These are phyloP conservation scores for Jordanella pulchra DNA, from an alignment of 2,797 vertebrate species.

Conservation along the genomic window DNA sequence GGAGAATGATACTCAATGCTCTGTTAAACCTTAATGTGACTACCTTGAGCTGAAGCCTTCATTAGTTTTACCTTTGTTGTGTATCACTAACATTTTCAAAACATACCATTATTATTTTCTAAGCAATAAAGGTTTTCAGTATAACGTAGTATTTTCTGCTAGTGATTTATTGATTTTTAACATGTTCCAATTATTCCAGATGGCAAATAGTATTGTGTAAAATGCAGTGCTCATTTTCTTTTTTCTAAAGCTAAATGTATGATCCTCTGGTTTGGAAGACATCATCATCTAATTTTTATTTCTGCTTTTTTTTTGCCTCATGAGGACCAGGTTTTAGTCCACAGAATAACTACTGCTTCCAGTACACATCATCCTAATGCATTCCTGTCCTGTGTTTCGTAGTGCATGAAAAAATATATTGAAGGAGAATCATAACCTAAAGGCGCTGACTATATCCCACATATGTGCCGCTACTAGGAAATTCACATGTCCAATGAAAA, in stretches of 20 bases:
- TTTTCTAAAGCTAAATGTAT: neutral
- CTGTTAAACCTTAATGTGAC: neutral
- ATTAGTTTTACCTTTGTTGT: neutral
- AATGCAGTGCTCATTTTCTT: neutral
- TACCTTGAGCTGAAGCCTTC: neutral
- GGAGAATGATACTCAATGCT: neutral
- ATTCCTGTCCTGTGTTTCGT: neutral
- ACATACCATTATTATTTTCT: neutral
- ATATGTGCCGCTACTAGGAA: neutral
- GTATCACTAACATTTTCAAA: neutral
- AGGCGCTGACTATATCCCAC: neutral
- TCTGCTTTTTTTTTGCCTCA: constrained; percentile 1
- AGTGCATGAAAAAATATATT: neutral
- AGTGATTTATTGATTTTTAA: neutral
- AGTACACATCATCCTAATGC: neutral
- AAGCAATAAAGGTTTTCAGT: neutral
- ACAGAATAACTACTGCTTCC: neutral
- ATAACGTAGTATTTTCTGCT: neutral
- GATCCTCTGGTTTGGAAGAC: neutral
- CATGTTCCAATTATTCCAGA: neutral
- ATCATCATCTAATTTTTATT: neutral
- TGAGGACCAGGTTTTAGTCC: neutral
- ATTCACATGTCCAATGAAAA: neutral
- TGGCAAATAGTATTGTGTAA: neutral
- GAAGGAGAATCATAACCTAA: neutral